Base-by-base conservation (phyloP, 2,797 vertebrate genomes). In the Eurystomus glaucurus region DNA sequence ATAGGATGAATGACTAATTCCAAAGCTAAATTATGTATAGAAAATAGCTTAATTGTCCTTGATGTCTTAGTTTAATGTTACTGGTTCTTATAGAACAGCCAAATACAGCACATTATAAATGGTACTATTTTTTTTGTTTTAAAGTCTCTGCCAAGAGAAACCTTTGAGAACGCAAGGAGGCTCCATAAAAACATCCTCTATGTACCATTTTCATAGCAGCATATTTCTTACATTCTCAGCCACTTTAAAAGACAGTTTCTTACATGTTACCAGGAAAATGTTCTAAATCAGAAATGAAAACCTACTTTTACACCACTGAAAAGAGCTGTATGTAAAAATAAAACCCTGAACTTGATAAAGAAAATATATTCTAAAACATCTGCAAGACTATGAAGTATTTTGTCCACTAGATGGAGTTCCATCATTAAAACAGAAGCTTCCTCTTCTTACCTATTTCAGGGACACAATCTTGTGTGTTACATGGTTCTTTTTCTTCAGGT, bases 391-490 rank as follows among this genome's bases (percentile, higher is more conserved):
- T 28, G 6, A 41, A 46, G 6, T n/a, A 31, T 86, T 85, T 78
- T 77, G 71, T 83, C 94, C 91, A 93, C 95, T 96, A 97, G 95
- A 94, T 93, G 96, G 80, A 75, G 86, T 28, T 65, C 23, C 74
- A 29, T 4, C 68, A 76, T 86, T 55, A 89, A 85, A 77, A 29
- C 43, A 86, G 46, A 39, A 50, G 65, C 35, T 75, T 66, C 50
- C 70, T 57, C 46, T 46, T 46, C 98, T 98, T 96, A 99, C 99
- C 99, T 90, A 99, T 99, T 92, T 98, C 98, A 75, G 99, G 99
- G 62, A 99, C 66, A 86, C 99, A 99, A 69, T 99, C 99, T 22
- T 99, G 99, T 2, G 98, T 97, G 96, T 98, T 99, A 95, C 99
- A 99, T 0, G 98, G 91, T 51, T 99, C 99, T 91, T 95, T 99